phyloP scores from a whole-genome alignment of 2,797 vertebrate genomes.

The Phataginus tricuspis region DNA sequence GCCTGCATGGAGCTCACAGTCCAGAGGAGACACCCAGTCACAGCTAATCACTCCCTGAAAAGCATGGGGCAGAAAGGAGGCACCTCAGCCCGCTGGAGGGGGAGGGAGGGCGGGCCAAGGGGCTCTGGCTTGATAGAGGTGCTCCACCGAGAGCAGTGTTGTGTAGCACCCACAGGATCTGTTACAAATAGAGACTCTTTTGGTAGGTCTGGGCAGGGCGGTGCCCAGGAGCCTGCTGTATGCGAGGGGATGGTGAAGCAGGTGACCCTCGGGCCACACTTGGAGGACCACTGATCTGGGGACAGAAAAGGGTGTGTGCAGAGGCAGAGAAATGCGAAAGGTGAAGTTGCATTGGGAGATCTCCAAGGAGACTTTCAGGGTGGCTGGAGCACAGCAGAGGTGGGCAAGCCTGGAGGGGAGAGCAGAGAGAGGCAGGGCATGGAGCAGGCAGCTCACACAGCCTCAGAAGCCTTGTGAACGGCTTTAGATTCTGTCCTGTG shows the following conservation, averaged over 20 bases:
- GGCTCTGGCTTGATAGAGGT: background rate
- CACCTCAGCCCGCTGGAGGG: background rate
- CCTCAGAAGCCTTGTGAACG: fast-evolving
- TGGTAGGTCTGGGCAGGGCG: background rate
- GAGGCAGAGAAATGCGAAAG: background rate
- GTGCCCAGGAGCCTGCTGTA: background rate
- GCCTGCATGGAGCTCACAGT: background rate
- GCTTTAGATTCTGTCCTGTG: background rate
- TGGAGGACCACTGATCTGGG: background rate
- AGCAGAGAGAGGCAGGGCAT: background rate
- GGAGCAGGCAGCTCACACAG: fast-evolving
- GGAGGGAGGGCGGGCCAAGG: background rate
- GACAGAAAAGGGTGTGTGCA: background rate
- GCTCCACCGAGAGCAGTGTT: background rate
- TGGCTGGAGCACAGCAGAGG: background rate
- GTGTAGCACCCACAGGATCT: fast-evolving
- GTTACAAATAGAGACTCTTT: background rate
- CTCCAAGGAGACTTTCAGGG: background rate
- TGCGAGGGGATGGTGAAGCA: background rate
- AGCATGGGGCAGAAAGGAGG: background rate
- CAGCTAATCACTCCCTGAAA: background rate
- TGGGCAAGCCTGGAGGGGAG: background rate
- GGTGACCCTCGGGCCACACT: background rate
- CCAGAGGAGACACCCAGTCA: background rate
- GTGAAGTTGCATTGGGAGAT: background rate